Conservation (phyloP, 2,797 vertebrate species). For the Etheostoma nigrum region DNA sequence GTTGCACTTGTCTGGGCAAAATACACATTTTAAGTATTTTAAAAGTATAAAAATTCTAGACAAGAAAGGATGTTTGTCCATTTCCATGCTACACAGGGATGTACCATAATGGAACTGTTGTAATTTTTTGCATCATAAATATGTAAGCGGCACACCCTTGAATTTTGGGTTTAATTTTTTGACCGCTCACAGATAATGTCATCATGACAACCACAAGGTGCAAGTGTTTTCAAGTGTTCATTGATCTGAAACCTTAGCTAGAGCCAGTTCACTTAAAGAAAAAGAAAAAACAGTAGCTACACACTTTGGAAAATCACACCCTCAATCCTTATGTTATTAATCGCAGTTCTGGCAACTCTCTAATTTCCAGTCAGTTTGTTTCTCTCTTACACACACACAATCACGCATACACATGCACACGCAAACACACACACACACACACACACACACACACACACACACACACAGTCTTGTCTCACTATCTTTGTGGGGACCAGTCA, state of each 20-base stretch:
- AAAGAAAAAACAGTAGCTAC: too few relatives aligned
- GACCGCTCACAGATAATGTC: not conserved
- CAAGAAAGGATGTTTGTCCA: not conserved
- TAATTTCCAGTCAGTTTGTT: not conserved
- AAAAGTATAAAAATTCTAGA: too few relatives aligned
- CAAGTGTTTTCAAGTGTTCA: not conserved
- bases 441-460: conserved; percentile 25
- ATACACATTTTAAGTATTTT: not conserved
- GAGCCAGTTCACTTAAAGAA: too few relatives aligned
- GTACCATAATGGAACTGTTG: not conserved
- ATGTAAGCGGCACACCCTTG: not conserved
- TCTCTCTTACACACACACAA: not conserved
- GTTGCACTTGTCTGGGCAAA: not conserved
- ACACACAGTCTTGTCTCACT: too few relatives aligned
- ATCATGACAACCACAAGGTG: not conserved
- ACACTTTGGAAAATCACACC: not conserved
- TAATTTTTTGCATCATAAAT: not conserved
- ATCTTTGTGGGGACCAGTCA: too few relatives aligned
- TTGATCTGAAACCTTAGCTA: not conserved
- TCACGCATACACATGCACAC: not conserved
- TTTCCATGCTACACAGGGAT: not conserved
- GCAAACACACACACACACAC: not conserved
- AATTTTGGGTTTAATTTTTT: not conserved
- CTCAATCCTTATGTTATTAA: not conserved
- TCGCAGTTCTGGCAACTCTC: not conserved